Evolutionary conservation across 2,888 invertebrate species (phyloP), one percentile per base, ranked within the genome.

Genomic region (Amorpha juglandis): DNA sequence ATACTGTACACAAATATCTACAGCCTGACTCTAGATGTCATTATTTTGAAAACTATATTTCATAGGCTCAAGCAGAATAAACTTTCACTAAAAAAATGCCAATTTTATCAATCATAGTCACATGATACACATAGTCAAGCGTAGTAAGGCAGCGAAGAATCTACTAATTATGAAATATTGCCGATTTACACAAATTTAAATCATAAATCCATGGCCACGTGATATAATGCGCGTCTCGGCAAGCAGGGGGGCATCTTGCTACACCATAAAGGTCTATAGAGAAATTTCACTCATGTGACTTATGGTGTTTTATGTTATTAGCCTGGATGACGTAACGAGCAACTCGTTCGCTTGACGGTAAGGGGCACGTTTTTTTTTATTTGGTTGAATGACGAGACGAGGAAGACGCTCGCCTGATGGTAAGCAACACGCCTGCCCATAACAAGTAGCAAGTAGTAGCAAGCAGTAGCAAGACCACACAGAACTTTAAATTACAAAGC

Each of bases 121-220:
- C 42, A 19, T 6, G 16, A 16, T 0, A 19, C 16, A 14, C 16
- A 38, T 19, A 42, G 58, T 58, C 4, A 19, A 14, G 38, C 7
- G 19, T 42, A 42, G 9, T 33, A 55, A 16, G 42, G 1, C 11
- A 14, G 38, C 42, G 38, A 58, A 42, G 42, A 58, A 58, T 42
- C 58, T 19, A 35, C 58, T 65, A 58, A 58, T 65, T 65, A 65
- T 65, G 58, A 65, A 55, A 58, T 65, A 65, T 65, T 35, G 19
- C 35, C 33, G 53, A 58, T 58, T 58, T 58, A 58, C 42, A 38
- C 38, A 42, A 42, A 58, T 58, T 58, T 58, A 19, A 42, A 19
- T 16, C 58, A 58, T 58, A 58, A 58, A 58, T 42, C 58, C 38
- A 9, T 19, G 1, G 27, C 58, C 38, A 35, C 9, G 42, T 58